phyloP scores from a whole-genome alignment of 2,797 vertebrate species.

The Sebastiscus tertius region DNA sequence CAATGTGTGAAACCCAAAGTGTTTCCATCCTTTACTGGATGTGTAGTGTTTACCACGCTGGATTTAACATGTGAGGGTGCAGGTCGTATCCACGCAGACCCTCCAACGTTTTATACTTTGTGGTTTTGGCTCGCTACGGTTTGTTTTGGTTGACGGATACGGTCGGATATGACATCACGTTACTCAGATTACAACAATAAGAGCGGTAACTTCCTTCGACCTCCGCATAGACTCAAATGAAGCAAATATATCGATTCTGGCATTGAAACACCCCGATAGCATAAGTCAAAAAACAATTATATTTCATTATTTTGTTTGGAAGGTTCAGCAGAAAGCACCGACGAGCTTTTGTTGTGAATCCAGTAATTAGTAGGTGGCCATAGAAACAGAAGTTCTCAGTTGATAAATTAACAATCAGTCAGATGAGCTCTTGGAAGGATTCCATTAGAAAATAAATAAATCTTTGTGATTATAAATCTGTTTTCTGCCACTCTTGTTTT shows the following conservation, averaged over 20 bases:
- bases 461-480: neutral
- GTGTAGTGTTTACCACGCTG: too few species aligned
- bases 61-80: too few species aligned
- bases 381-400: neutral
- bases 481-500: neutral
- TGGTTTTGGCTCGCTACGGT: fast-evolving
- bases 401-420: neutral
- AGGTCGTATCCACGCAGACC: too few species aligned
- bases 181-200: too few species aligned
- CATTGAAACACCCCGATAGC: neutral
- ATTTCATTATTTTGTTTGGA: neutral
- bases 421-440: neutral
- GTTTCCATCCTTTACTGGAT: too few species aligned
- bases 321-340: neutral
- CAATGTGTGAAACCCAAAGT: too few species aligned
- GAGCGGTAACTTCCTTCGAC: too few species aligned
- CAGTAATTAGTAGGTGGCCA: neutral
- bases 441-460: neutral
- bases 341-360: neutral
- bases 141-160: too few species aligned
- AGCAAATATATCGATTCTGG: too few species aligned
- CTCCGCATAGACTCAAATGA: fast-evolving
- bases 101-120: too few species aligned
- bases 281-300: neutral
- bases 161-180: too few species aligned